phyloP scores from a whole-genome alignment of 2,113 vertebrate genomes.

The Cathartes aura region DNA sequence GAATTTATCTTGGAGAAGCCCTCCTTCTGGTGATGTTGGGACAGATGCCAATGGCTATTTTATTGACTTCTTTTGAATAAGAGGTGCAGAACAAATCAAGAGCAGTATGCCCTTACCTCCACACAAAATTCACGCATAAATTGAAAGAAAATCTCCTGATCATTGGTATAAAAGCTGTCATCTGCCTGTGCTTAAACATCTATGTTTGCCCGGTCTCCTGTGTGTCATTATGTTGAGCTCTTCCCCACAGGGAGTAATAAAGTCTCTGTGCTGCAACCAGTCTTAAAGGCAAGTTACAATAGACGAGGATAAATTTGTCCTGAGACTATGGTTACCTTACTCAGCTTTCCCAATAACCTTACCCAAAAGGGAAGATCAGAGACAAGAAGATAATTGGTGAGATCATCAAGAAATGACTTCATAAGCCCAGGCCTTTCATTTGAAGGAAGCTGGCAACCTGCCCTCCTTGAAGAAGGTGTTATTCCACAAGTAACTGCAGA shows the following conservation, averaged over 20 bases:
- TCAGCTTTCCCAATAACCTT: conserved; percentile 59
- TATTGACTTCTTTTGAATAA: background rate
- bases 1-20: background rate
- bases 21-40: background rate
- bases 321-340: conserved; percentile 30
- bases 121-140: background rate
- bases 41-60: background rate
- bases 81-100: background rate
- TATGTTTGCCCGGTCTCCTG: background rate
- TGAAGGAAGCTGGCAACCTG: conserved; percentile 59
- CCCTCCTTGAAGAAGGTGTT: conserved; percentile 40
- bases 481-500: conserved; percentile 46
- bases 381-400: conserved; percentile 63
- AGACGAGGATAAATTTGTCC: background rate
- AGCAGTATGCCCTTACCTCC: background rate
- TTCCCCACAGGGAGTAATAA: background rate
- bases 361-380: conserved; percentile 61
- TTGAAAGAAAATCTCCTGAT: background rate
- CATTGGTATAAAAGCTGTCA: background rate
- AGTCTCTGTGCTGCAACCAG: background rate
- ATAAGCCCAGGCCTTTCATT: conserved; percentile 45
- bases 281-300: background rate
- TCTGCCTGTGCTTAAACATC: background rate
- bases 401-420: conserved; percentile 58
- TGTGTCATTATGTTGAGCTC: background rate